Evolutionary conservation across 2,113 vertebrate species (phyloP), one percentile per base, ranked within the genome.

Genomic region (Natator depressus): DNA sequence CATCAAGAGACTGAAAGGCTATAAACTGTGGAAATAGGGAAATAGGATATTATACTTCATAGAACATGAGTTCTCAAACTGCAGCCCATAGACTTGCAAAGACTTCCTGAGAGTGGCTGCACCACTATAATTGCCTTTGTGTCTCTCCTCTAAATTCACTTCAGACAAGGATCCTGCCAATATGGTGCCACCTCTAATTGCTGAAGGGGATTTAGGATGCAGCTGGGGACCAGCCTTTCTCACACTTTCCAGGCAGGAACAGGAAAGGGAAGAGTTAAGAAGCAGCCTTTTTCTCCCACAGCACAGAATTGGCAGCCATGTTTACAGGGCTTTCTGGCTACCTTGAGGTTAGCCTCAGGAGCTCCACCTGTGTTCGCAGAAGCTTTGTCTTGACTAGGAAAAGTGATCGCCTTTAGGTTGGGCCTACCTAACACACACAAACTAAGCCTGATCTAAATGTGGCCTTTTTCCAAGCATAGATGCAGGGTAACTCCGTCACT

Each of bases 251-350:
- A 1, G 1, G 2, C n/a, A 46, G 72, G 42, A 76, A 42, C 42
- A 75, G 80, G 9, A 89, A 5, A 38, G 2, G 0, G 29, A 87
- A 5, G 0, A 10, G 1, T 65, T 11, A 96, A 42, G 69, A 87
- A 9, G 80, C 16, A n/a, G 16, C 8, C 17, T 38, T 38, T 19
- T 27, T 31, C 59, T 31, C 59, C 27, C 59, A 31, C 59, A 31
- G 29, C n/a, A 79, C 54, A 75, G 75, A 29, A 62, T 0, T 0
- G 89, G 47, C 55, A 90, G n/a, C 54, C 3, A 4, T 10, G 25
- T 9, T 76, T 62, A 53, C 13, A 0, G 0, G 87, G 50, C 2
- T 6, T 13, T 57, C 50, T 51, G 0, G 1, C 54, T 53, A 10
- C 31, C 51, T 13, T 38, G 19, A 86, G 88, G 31, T 49, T 49